phyloP scores from a whole-genome alignment of 1,140 invertebrate species.

The Polypedilum vanderplanki region DNA sequence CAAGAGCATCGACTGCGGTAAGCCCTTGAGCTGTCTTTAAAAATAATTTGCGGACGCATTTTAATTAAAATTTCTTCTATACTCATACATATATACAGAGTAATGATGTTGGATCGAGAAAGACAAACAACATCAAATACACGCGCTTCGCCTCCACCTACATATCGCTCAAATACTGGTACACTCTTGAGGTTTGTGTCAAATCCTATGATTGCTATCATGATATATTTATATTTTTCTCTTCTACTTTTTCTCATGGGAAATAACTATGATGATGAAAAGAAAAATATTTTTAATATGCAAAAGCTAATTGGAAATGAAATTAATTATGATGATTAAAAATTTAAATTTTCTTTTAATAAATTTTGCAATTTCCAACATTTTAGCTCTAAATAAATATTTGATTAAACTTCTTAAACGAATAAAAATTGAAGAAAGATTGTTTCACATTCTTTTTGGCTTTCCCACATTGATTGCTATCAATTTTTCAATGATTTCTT shows the following conservation, averaged over 20 bases:
- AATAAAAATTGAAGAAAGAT: too few relatives aligned
- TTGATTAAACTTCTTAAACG: too few relatives aligned
- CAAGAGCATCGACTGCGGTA: slow-evolving; percentile 81
- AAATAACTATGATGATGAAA: too few relatives aligned
- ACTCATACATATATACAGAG: slow-evolving; percentile 44
- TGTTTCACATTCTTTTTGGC: slow-evolving; percentile 7
- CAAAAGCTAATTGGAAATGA: too few relatives aligned
- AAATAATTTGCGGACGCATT: not conserved
- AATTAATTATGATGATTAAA: too few relatives aligned
- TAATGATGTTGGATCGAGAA: slow-evolving; percentile 74
- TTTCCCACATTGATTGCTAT: not conserved
- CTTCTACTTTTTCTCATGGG: not conserved
- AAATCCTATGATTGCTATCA: too few relatives aligned
- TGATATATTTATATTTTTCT: not conserved
- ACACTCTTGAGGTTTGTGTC: slow-evolving; percentile 21
- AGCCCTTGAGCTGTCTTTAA: slow-evolving; percentile 30
- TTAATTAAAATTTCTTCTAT: slow-evolving; percentile 25
- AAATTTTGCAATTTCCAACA: too few relatives aligned
- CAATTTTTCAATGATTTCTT: not conserved
- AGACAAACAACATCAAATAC: slow-evolving; percentile 37
- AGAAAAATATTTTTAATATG: too few relatives aligned
- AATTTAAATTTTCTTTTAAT: too few relatives aligned
- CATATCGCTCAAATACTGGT: slow-evolving; percentile 16
- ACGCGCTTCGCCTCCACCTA: not conserved
- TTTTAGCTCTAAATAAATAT: too few relatives aligned